These are phyloP conservation scores for Redunca redunca DNA, from an alignment of 2,113 vertebrate genomes.

Conservation along the genomic window DNA sequence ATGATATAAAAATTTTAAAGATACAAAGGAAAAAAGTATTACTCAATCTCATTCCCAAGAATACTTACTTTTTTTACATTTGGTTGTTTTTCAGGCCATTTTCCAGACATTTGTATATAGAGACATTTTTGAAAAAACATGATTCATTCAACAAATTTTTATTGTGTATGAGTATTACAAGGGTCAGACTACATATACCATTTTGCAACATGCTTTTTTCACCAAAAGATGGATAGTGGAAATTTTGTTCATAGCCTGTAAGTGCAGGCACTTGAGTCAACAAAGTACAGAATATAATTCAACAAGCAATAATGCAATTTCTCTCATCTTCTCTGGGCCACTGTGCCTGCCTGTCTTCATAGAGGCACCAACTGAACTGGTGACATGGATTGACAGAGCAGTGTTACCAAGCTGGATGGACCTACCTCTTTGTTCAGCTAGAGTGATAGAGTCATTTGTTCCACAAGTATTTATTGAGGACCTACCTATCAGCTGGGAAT, in stretches of 20 bases:
- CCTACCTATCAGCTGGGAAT: background rate
- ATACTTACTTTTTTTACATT: background rate
- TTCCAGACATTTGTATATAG: background rate
- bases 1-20: background rate
- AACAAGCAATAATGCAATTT: background rate
- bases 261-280: background rate
- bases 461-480: background rate
- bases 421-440: background rate
- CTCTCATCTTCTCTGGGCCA: background rate
- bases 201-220: slow-evolving; percentile 5
- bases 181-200: background rate
- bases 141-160: slow-evolving; percentile 19
- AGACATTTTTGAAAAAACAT: background rate
- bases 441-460: background rate
- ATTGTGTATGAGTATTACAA: background rate
- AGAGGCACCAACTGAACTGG: background rate
- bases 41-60: background rate
- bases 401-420: background rate
- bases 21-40: background rate
- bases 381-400: background rate
- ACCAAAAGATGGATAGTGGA: background rate
- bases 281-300: background rate
- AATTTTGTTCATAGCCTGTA: background rate
- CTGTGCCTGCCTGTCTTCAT: background rate
- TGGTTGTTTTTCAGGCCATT: background rate